These are phyloP conservation scores for Falco columbarius DNA, from an alignment of 2,797 vertebrate genomes.

Conservation along the genomic window DNA sequence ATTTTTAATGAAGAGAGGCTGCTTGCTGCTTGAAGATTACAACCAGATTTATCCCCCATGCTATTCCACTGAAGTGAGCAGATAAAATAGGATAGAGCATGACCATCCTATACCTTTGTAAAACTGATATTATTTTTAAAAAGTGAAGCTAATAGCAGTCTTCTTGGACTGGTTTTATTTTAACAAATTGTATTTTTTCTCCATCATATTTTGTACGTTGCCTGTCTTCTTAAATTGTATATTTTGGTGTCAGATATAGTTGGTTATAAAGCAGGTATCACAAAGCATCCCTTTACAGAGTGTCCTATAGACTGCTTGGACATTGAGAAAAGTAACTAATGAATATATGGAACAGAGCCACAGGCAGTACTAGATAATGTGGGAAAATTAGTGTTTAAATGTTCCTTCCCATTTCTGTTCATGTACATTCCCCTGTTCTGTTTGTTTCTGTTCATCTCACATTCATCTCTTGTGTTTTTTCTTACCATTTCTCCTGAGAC, in stretches of 20 bases:
- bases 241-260: background rate
- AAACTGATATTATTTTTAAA: background rate
- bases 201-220: background rate
- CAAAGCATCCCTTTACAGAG: background rate
- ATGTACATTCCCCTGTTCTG: background rate
- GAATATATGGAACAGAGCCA: background rate
- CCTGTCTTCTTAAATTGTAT: background rate
- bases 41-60: background rate
- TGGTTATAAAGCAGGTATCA: background rate
- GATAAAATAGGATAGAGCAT: background rate
- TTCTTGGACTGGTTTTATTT: background rate
- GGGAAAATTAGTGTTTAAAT: background rate
- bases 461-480: background rate
- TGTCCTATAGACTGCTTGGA: background rate
- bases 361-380: background rate
- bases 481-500: background rate
- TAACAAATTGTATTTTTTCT: background rate
- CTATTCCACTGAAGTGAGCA: background rate
- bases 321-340: background rate
- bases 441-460: too few species aligned
- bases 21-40: background rate
- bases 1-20: conserved; percentile 24
- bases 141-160: background rate
- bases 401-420: background rate
- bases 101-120: background rate